Conservation (phyloP, 1,140 invertebrate genomes). For the Drosophila novamexicana region DNA sequence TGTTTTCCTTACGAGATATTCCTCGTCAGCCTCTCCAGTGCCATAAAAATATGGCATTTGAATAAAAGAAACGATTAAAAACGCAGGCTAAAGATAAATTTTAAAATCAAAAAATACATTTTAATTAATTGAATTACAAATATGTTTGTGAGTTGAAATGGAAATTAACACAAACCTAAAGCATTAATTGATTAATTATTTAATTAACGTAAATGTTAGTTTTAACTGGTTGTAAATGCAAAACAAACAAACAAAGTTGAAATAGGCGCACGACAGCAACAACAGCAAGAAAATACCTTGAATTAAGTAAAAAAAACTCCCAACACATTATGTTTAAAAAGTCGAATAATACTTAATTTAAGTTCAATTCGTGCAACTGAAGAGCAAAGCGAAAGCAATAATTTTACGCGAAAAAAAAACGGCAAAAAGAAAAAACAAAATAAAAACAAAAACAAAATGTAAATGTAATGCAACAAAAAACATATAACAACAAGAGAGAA, state of each 20-base stretch:
- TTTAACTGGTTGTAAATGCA: slow-evolving; percentile 78
- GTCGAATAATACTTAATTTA: slow-evolving; percentile 56
- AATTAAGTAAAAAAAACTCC: slow-evolving; percentile 8
- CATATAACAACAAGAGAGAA: slow-evolving; percentile 31
- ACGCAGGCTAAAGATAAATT: slow-evolving; percentile 9
- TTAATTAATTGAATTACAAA: slow-evolving; percentile 15
- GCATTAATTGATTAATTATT: slow-evolving; percentile 34
- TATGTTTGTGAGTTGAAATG: slow-evolving; percentile 38
- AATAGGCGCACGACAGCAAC: slow-evolving; percentile 44
- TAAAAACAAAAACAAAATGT: slow-evolving; percentile 40
- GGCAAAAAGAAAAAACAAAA: slow-evolving; percentile 67
- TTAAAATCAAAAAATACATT: slow-evolving; percentile 40
- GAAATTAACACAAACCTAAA: slow-evolving; percentile 37
- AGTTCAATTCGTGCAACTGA: slow-evolving; percentile 66
- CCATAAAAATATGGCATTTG: slow-evolving; percentile 34
- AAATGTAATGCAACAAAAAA: slow-evolving; percentile 39
- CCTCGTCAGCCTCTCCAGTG: slow-evolving; percentile 8
- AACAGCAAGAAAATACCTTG: neutral
- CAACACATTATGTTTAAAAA: slow-evolving; percentile 62
- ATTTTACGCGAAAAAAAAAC: slow-evolving; percentile 65
- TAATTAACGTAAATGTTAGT: slow-evolving; percentile 59
- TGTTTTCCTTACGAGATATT: neutral
- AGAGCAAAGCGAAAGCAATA: slow-evolving; percentile 73
- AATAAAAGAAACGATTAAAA: slow-evolving; percentile 7
- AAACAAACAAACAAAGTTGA: slow-evolving; percentile 20